Percentiles rank a stretch among this genome's conserved stretches.
phyloP scores from a whole-genome alignment of 2,113 vertebrate genomes.

The Dicrurus megarhynchus region DNA sequence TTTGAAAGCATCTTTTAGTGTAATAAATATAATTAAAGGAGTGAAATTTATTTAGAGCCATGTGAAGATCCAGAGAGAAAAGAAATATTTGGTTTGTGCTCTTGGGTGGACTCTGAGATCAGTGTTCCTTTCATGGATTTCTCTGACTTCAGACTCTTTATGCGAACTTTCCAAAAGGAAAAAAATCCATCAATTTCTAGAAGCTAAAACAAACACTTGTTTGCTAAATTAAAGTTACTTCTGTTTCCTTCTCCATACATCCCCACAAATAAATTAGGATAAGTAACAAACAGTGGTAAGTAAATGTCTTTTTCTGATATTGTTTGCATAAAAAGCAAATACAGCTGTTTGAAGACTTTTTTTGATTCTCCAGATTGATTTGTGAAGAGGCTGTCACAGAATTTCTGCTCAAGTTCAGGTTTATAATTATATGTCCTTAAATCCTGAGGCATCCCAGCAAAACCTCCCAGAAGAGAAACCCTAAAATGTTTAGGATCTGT shows the following conservation, averaged over 20 bases:
- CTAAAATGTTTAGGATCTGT: not conserved
- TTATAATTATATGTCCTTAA: not conserved
- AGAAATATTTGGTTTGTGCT: not conserved
- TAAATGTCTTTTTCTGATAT: not conserved
- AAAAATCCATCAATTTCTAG: not conserved
- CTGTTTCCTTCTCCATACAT: not conserved
- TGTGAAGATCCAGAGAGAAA: not conserved
- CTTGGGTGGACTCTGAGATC: not conserved
- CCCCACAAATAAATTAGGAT: not conserved
- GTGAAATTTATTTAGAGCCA: not conserved
- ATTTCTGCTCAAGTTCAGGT: not conserved
- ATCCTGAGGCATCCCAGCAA: not conserved
- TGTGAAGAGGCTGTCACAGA: slow-evolving; percentile 2
- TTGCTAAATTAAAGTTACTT: not conserved
- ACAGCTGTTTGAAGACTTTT: not conserved
- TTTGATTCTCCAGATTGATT: not conserved
- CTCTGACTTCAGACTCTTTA: not conserved
- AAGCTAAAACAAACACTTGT: not conserved
- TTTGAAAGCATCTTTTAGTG: not conserved
- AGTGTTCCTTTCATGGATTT: not conserved
- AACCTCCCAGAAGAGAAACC: not conserved
- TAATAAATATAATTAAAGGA: not conserved
- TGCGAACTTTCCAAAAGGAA: not conserved
- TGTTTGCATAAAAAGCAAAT: not conserved
- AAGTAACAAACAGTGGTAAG: not conserved